Conservation (phyloP, 2,888 invertebrate species). For the Acanthoscelides obtectus region DNA sequence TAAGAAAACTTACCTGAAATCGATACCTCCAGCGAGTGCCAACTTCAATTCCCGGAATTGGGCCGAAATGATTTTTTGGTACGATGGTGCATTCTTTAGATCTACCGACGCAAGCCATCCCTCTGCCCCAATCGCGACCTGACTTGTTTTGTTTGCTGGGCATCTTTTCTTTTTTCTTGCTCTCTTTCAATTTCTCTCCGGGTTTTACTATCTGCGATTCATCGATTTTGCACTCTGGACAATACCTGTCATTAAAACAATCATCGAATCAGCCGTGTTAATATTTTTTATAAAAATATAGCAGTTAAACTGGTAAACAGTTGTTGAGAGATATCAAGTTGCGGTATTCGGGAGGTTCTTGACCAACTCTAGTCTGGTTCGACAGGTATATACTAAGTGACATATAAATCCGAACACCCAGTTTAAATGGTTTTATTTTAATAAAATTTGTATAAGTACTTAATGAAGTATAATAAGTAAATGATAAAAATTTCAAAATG, state of each 20-base stretch:
- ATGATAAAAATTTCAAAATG: too few relatives aligned
- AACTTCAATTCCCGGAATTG: slow-evolving; percentile 79
- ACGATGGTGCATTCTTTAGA: slow-evolving; percentile 61
- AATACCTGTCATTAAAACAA: slow-evolving; percentile 49
- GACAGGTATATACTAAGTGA: too few relatives aligned
- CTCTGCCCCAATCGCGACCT: slow-evolving; percentile 45
- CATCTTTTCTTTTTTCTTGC: slow-evolving; percentile 57
- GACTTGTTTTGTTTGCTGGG: slow-evolving; percentile 43
- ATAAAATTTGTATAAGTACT: too few relatives aligned
- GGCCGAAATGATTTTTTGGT: slow-evolving; percentile 72
- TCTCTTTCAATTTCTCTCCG: slow-evolving; percentile 61
- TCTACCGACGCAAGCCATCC: slow-evolving; percentile 79
- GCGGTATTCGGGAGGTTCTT: too few relatives aligned
- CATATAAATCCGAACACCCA: too few relatives aligned
- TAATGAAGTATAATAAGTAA: too few relatives aligned
- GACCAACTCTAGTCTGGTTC: too few relatives aligned
- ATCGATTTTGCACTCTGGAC: slow-evolving; percentile 70
- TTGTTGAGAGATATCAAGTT: too few relatives aligned
- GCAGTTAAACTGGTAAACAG: too few relatives aligned
- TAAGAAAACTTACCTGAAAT: slow-evolving; percentile 59
- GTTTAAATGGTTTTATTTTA: too few relatives aligned
- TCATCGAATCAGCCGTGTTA: slow-evolving; percentile 28
- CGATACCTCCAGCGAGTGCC: slow-evolving; percentile 78
- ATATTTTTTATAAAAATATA: slow-evolving; percentile 2
- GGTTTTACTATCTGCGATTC: slow-evolving; percentile 68